A percentile compares a stretch with the other conserved stretches of the same genome.
These are phyloP conservation scores for Zapus hudsonius DNA, from an alignment of 2,113 vertebrate genomes.

Conservation along the genomic window DNA sequence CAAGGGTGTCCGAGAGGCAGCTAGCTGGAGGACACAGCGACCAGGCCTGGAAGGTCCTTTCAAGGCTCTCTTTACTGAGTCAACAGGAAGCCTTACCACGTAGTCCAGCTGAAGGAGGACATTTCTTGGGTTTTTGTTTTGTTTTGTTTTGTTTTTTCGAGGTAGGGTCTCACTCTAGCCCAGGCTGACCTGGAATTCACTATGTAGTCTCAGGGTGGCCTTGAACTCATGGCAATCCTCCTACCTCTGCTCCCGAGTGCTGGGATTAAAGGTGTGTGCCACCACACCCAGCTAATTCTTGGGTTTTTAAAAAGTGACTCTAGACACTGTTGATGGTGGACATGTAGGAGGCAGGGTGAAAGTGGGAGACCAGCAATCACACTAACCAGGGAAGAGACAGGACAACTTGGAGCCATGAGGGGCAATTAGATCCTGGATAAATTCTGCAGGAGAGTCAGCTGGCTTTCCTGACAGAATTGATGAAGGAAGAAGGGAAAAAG, in stretches of 20 bases:
- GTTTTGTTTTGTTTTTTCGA: background rate
- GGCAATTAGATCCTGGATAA: background rate
- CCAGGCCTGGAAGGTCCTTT: background rate
- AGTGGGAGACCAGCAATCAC: background rate
- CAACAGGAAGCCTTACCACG: background rate
- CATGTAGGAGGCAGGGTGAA: background rate
- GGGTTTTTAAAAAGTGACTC: background rate
- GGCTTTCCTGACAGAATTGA: background rate
- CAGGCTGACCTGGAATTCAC: too few species aligned
- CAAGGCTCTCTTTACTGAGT: background rate
- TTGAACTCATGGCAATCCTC: too few species aligned
- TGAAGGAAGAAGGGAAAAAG: background rate
- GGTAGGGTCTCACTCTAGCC: too few species aligned
- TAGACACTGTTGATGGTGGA: background rate
- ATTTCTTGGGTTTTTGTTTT: background rate
- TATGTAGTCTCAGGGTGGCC: too few species aligned
- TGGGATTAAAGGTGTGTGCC: too few species aligned
- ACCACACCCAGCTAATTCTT: too few species aligned
- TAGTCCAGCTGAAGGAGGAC: slow-evolving; percentile 14
- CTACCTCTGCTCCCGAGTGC: too few species aligned
- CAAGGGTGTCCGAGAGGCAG: background rate
- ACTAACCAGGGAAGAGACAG: background rate
- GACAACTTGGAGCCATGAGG: background rate
- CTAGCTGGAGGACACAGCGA: background rate
- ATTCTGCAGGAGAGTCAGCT: background rate